These are phyloP conservation scores for Marronus borbonicus DNA, from an alignment of 2,888 invertebrate genomes.

Conservation along the genomic window DNA sequence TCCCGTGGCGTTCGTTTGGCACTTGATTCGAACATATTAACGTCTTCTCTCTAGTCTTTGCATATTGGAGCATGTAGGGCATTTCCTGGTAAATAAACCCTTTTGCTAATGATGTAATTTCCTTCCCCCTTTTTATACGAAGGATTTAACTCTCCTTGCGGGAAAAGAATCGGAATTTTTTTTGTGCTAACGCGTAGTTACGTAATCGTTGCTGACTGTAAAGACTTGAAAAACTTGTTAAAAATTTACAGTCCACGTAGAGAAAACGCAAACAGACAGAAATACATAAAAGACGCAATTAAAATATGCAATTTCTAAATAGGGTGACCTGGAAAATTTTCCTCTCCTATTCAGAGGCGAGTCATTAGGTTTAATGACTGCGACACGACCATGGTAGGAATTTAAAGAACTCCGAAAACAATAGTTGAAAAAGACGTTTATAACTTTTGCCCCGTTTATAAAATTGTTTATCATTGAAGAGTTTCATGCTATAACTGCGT, in stretches of 20 bases:
- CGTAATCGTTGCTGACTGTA: not conserved
- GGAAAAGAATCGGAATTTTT: no score
- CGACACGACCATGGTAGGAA: slow-evolving; percentile 5
- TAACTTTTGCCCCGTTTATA: slow-evolving; percentile 4
- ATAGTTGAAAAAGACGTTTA: slow-evolving; percentile 5
- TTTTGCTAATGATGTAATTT: not conserved
- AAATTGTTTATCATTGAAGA: slow-evolving; percentile 1
- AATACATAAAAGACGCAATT: slow-evolving; percentile 38
- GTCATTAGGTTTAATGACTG: slow-evolving; percentile 34
- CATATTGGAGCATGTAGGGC: not conserved
- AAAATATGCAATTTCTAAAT: slow-evolving; percentile 32
- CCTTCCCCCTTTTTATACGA: not conserved
- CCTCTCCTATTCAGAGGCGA: slow-evolving; percentile 21
- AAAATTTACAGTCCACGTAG: not conserved
- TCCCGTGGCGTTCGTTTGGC: slow-evolving; percentile 3
- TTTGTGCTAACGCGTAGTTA: no score
- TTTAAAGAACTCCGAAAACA: slow-evolving; percentile 26
- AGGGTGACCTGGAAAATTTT: slow-evolving; percentile 33
- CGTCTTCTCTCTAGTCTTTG: not conserved
- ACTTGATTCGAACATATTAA: not conserved
- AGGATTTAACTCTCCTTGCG: not conserved
- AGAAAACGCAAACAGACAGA: slow-evolving; percentile 14
- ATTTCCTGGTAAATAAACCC: slow-evolving; percentile 10
- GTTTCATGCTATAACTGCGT: not conserved
- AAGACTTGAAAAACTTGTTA: not conserved